phyloP scores from a whole-genome alignment of 2,888 invertebrate genomes.

The Leistus spinibarbis region DNA sequence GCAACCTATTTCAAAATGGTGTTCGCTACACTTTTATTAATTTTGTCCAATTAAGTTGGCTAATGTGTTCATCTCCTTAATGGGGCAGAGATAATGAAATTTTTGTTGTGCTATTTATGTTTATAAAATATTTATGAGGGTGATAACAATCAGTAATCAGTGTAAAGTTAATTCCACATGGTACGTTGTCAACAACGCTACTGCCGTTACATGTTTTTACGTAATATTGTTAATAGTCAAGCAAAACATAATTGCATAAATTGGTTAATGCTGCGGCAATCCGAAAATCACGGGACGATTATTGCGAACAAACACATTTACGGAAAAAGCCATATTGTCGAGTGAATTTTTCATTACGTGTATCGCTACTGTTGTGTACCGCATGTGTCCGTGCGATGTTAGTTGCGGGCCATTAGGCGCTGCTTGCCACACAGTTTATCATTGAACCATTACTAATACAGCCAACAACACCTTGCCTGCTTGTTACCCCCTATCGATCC shows the following conservation, averaged over 20 bases:
- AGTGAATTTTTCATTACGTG: not conserved
- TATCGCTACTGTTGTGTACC: not conserved
- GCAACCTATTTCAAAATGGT: slow-evolving; percentile 10
- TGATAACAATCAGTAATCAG: no score
- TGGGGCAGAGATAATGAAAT: not conserved
- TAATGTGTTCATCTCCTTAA: not conserved
- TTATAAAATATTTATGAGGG: no score
- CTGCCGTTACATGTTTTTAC: no score
- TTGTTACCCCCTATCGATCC: not conserved
- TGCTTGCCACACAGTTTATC: slow-evolving; percentile 2
- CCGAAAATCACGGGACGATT: not conserved
- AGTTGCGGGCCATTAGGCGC: slow-evolving; percentile 29
- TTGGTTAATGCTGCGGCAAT: no score
- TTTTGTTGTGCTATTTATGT: not conserved
- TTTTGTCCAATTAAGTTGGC: slow-evolving; percentile 8
- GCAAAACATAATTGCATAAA: no score
- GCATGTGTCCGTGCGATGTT: not conserved
- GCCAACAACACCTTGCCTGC: slow-evolving; percentile 11
- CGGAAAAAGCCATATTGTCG: not conserved
- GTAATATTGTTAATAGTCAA: no score
- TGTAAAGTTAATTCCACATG: no score
- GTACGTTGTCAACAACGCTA: no score
- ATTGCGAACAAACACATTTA: not conserved
- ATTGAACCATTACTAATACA: slow-evolving; percentile 7
- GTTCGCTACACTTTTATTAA: slow-evolving; percentile 11